Conservation (phyloP, 2,888 invertebrate genomes). For the Melanophora roralis region DNA sequence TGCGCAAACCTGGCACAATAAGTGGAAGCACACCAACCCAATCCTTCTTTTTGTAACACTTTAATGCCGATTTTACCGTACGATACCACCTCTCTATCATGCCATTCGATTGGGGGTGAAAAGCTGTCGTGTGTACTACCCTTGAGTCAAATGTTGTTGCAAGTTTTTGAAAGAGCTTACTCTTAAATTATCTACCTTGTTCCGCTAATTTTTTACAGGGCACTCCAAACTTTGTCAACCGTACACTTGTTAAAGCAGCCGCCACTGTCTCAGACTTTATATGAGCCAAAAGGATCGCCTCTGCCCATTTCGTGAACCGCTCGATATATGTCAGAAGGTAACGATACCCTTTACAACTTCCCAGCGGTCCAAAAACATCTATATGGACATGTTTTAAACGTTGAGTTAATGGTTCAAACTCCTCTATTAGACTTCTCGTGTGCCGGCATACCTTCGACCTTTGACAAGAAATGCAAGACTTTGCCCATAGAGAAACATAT, state of each 20-base stretch:
- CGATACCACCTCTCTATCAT: conserved; percentile 23
- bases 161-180: conserved; percentile 5
- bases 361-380: conserved; percentile 25
- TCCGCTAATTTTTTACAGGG: conserved; percentile 5
- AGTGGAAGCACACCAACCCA: background rate
- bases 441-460: conserved; percentile 35
- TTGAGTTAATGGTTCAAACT: background rate
- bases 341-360: conserved; percentile 17
- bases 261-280: conserved; percentile 22
- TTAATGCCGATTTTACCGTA: conserved; percentile 17
- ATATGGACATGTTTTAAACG: conserved; percentile 27
- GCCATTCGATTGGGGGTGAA: conserved; percentile 33
- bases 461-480: conserved; percentile 23
- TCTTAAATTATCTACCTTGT: conserved; percentile 22
- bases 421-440: background rate
- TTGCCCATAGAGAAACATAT: conserved; percentile 28
- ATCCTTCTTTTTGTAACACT: conserved; percentile 10
- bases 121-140: conserved; percentile 1
- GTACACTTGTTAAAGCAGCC: background rate
- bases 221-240: conserved; percentile 24
- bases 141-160: conserved; percentile 9
- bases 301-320: conserved; percentile 9
- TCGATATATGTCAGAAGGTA: conserved; percentile 23
- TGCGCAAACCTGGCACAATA: conserved; percentile 7
- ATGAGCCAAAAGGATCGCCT: conserved; percentile 19